These are phyloP conservation scores for Parauchenoglanis punctatus DNA, from an alignment of 2,797 vertebrate genomes.

Conservation along the genomic window DNA sequence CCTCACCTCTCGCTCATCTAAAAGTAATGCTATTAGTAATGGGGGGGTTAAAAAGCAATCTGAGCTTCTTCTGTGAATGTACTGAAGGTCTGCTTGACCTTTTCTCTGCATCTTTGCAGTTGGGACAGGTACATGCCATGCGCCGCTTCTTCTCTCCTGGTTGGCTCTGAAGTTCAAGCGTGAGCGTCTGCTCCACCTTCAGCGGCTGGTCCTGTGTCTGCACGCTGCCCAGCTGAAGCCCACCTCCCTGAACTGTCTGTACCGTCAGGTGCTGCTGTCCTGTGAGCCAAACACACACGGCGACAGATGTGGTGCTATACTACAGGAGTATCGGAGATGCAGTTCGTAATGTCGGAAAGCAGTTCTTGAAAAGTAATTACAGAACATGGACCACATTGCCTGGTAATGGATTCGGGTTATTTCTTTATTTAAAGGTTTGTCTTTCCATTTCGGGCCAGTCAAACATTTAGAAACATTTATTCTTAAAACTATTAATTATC, in stretches of 20 bases:
- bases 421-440: no score
- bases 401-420: no score
- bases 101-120: slow-evolving; percentile 97
- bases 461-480: no score
- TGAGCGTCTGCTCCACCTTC: slow-evolving; percentile 90
- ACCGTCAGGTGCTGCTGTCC: slow-evolving; percentile 96
- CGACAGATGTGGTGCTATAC: background rate
- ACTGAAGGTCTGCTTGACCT: slow-evolving; percentile 70
- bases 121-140: slow-evolving; percentile 97
- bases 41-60: background rate
- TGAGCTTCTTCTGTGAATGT: background rate
- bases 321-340: background rate
- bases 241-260: slow-evolving; percentile 87
- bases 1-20: background rate
- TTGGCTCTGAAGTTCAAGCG: slow-evolving; percentile 83
- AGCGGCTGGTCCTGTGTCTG: slow-evolving; percentile 83
- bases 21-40: background rate
- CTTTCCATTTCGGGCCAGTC: no score
- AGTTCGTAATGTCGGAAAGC: background rate
- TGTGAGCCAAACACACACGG: slow-evolving; percentile 57
- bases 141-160: slow-evolving; percentile 90
- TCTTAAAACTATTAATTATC: background rate
- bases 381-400: no score
- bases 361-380: background rate
- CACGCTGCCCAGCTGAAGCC: slow-evolving; percentile 87